phyloP scores from a whole-genome alignment of 2,113 vertebrate genomes.

The Cepphus grylle region DNA sequence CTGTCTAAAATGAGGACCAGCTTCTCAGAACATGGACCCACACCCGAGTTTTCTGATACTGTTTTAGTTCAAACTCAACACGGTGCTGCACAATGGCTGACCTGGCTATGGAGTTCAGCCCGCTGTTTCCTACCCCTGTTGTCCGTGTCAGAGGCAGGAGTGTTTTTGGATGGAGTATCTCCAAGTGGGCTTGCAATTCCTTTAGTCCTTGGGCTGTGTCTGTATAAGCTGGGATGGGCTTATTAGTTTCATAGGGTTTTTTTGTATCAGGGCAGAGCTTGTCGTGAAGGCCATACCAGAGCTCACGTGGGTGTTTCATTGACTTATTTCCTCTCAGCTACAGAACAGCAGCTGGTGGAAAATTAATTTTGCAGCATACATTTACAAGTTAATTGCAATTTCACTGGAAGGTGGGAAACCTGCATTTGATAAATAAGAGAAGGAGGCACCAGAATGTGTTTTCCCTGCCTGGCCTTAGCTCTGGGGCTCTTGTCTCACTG shows the following conservation, averaged over 20 bases:
- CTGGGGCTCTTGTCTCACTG: background rate
- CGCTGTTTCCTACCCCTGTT: too few species aligned
- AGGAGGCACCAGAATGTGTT: background rate
- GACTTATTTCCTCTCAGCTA: background rate
- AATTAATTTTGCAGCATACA: background rate
- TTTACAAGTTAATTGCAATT: slow-evolving; percentile 41
- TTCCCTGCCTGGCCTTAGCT: background rate
- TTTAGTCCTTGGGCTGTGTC: background rate
- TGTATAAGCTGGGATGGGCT: background rate
- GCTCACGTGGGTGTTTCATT: background rate
- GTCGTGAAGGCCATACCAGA: background rate
- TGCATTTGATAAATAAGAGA: background rate
- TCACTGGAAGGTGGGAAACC: background rate
- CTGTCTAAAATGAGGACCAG: background rate
- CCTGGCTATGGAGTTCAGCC: background rate
- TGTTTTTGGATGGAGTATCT: background rate
- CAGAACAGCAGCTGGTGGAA: background rate
- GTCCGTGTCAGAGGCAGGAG: background rate
- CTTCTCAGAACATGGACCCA: background rate
- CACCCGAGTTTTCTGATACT: background rate
- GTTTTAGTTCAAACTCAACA: background rate
- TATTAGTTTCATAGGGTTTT: background rate
- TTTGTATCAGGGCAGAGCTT: background rate
- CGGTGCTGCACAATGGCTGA: background rate
- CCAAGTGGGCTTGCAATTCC: background rate